Evolutionary conservation across 2,113 vertebrate species (phyloP), one percentile per base, ranked within the genome.

Genomic region (Falco punctatus): DNA sequence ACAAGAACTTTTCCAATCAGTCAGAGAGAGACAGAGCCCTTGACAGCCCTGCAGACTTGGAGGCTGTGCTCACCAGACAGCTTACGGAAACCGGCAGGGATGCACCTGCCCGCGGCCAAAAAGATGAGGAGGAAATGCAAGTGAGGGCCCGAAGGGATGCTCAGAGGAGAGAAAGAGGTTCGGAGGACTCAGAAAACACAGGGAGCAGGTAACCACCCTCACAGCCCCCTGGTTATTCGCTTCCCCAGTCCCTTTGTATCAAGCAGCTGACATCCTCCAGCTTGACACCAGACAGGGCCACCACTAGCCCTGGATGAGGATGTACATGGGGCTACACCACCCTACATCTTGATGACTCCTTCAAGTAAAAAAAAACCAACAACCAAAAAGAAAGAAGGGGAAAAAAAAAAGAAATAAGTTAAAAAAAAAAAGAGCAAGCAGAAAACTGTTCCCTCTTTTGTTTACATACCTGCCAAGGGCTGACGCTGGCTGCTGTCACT

Each of bases 391-490:
- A 21, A 0, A 22, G 5, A 30, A 15, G 13, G 1, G 1, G 5
- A 10, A 62, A 28, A 22, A 18, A 28, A 59, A 40, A 38, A 24
- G 8, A 7, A 38, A 38, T 38, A 38, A 38, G 38, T 38, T 38
- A 38, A 17, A 21, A 10, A 11, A 10, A 40, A n/a, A 42, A 59
- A 30, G 54, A 83, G 83, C 84, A 94, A 80, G 88, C 93, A 88
- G 86, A 73, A 93, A 88, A 86, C 15, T 0, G 46, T 82, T 95
- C 82, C 48, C 72, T 96, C 80, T 90, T 97, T 94, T 96, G 91
- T 95, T 97, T 94, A 96, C 94, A 95, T 81, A 96, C 96, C 96
- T 94, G 96, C 96, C 94, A 95, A 89, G 70, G 94, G 96, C 92
- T 92, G 94, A 84, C 6, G 13, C 81, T 90, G 91, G 87, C 91